Evolutionary conservation across 1,140 invertebrate species (phyloP).

Genomic region (Camponotus floridanus): DNA sequence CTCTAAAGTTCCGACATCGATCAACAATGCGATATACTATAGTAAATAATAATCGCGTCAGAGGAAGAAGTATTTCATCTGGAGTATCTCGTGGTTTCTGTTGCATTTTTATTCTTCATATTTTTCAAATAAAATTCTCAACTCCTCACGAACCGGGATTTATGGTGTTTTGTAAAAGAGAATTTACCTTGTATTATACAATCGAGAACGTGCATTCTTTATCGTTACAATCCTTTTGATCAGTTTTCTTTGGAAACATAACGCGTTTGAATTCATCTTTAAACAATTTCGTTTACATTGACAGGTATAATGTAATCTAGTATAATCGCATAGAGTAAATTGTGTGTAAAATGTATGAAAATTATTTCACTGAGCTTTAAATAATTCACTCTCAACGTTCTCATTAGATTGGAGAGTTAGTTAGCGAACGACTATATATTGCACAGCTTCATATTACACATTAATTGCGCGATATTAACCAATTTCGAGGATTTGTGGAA

Average conservation of each 20-base stretch:
- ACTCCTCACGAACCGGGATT: neutral
- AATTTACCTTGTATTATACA: neutral
- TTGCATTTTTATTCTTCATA: neutral
- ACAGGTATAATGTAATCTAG: neutral
- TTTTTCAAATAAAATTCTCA: constrained; percentile 1
- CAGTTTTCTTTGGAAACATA: neutral
- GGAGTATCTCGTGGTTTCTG: neutral
- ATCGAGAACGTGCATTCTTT: too few relatives aligned
- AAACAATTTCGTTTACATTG: neutral
- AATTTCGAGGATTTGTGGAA: constrained; percentile 43
- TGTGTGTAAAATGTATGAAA: constrained; percentile 29
- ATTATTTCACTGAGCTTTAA: neutral
- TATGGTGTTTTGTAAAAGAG: neutral
- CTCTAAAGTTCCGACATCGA: constrained; percentile 42
- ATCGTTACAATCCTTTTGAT: constrained; percentile 5
- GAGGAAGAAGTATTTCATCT: constrained; percentile 9
- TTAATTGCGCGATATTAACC: constrained; percentile 47
- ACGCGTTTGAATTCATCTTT: neutral
- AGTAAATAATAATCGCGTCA: neutral
- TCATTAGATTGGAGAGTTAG: constrained; percentile 22
- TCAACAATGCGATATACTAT: constrained; percentile 12
- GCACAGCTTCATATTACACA: neutral
- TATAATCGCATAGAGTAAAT: constrained; percentile 21
- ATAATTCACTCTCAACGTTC: neutral
- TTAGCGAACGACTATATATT: neutral